Evolutionary conservation across 2,888 invertebrate species (phyloP).

Genomic region (Drosophila rubida): DNA sequence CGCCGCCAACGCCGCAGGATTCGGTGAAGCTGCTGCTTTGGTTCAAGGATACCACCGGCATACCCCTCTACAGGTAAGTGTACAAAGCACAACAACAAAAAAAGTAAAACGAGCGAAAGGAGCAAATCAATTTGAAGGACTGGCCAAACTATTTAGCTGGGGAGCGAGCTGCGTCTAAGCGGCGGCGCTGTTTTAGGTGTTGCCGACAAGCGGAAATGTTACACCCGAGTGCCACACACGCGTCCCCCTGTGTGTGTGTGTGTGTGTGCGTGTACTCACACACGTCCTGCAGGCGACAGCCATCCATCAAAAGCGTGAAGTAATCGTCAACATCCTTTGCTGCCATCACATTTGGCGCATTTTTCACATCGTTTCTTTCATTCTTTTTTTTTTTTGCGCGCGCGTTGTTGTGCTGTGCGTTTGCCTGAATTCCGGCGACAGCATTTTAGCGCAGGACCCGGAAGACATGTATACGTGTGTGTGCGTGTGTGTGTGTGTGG

Average conservation of each 20-base stretch:
- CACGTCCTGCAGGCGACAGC: conserved; percentile 49
- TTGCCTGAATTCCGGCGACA: conserved; percentile 58
- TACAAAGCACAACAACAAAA: not conserved
- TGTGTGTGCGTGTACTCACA: conserved; percentile 5
- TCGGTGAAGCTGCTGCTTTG: conserved; percentile 93
- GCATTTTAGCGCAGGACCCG: conserved; percentile 36
- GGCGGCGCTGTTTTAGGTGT: conserved; percentile 12
- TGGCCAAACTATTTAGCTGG: conserved; percentile 53
- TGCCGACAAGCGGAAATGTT: conserved; percentile 53
- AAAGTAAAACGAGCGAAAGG: not conserved
- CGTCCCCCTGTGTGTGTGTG: conserved; percentile 4
- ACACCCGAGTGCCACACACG: conserved; percentile 48
- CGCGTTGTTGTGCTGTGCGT: conserved; percentile 36
- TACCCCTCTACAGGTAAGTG: conserved; percentile 94
- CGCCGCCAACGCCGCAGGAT: conserved; percentile 89
- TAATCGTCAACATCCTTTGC: conserved; percentile 79
- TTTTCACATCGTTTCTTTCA: conserved; percentile 39
- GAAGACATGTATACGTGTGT: conserved; percentile 10
- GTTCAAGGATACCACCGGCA: conserved; percentile 94
- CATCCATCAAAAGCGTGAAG: conserved; percentile 76
- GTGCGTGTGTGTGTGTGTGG: conserved; percentile 33
- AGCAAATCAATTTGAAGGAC: conserved; percentile 49
- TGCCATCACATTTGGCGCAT: conserved; percentile 59
- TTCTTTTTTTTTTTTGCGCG: conserved; percentile 1
- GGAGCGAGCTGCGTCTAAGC: conserved; percentile 13